Base-by-base conservation (phyloP, 2,888 invertebrate genomes). In the Drepanosiphum platanoidis region DNA sequence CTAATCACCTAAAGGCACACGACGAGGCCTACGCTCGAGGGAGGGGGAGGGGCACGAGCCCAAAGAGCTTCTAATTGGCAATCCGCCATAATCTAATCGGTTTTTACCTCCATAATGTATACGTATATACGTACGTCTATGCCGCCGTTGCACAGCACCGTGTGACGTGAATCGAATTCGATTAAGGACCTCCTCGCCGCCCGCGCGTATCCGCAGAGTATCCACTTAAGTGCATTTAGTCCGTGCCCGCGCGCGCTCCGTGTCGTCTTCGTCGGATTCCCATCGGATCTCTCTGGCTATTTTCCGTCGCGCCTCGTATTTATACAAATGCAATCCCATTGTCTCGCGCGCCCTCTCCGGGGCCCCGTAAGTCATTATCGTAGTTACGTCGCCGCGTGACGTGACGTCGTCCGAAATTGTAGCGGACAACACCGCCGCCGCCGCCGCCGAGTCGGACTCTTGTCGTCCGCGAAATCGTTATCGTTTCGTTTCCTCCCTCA, bases 81-180 rank as follows among this genome's bases (percentile, higher is more conserved):
- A 80, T 36, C 70, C 52, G 68, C 80, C 70, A 80, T 80, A 70
- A 80, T 52, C 70, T 81, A 81, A 81, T 81, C 70, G 68, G 81
- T 71, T 27, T 71, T 58, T 71, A 52, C 52, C 52, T 58, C 58
- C 0, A 5, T 4, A 22, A 32, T n/a, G 27, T n/a, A 15, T n/a
- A 42, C 4, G 22, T 34, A 66, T 78, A 64, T 64, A 27, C 13
- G 30, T 64, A 22, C 32, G 39, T 32, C 5, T 15, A 5, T 18
- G 13, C 13, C 7, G 32, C 32, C 11, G 66, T 32, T n/a, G 42
- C 9, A 22, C 32, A 3, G 18, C 64, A 34, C 32, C 32, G 42
- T 34, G 79, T 66, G 42, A 79, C 66, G 79, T n/a, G 46, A 68
- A 66, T 66, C 66, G 42, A 79, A 79, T 79, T 79, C 79, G 79